A percentile compares a stretch with the other conserved stretches of the same genome.
These are phyloP conservation scores for Menidia menidia DNA, from an alignment of 2,797 vertebrate species.

Conservation along the genomic window DNA sequence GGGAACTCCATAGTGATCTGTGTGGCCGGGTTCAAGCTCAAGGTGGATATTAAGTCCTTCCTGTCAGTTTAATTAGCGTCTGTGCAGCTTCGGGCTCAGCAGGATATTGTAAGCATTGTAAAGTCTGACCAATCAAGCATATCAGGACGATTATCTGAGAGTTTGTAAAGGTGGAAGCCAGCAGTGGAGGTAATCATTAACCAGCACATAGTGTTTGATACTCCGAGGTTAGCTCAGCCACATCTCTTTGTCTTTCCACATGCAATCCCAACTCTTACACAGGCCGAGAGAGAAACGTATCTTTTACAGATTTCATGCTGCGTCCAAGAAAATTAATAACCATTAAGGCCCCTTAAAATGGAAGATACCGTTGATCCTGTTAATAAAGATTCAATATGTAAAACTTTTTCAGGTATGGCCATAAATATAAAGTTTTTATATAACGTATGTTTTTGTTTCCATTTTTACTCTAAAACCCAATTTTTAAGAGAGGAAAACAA, in stretches of 20 bases:
- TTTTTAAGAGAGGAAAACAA: too few species aligned
- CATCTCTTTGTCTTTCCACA: not conserved
- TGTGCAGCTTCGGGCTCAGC: not conserved
- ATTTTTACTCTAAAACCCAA: too few species aligned
- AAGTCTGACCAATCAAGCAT: not conserved
- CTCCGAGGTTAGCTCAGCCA: not conserved
- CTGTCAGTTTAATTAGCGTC: not conserved
- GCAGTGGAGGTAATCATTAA: not conserved
- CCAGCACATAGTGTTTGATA: not conserved
- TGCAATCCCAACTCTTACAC: too few species aligned
- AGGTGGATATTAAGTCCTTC: constrained; percentile 44
- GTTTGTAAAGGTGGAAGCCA: not conserved
- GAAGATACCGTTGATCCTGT: too few species aligned
- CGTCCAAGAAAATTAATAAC: too few species aligned
- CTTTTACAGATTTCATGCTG: too few species aligned
- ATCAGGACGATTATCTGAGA: not conserved
- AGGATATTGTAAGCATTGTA: not conserved
- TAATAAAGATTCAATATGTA: too few species aligned
- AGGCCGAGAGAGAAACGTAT: too few species aligned
- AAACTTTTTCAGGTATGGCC: too few species aligned
- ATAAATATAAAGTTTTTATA: too few species aligned
- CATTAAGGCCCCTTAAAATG: too few species aligned
- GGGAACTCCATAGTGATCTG: constrained; percentile 83
- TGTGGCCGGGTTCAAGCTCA: constrained; percentile 79
- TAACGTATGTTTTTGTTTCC: too few species aligned